Evolutionary conservation across 1,140 invertebrate genomes (phyloP).

Genomic region (Atta texana): DNA sequence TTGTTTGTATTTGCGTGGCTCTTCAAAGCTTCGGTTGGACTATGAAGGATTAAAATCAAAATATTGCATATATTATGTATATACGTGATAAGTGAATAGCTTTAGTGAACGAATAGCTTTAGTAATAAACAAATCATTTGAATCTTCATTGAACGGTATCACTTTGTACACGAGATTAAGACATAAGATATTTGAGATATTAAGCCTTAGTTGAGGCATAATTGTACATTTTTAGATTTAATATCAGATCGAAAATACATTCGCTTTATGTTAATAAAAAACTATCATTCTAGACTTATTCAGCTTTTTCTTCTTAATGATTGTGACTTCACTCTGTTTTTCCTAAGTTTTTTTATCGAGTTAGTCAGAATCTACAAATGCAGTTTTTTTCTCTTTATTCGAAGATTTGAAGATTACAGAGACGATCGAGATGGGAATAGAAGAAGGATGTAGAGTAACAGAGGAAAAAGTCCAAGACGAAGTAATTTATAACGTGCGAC

Average conservation of each 20-base stretch:
- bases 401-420: not conserved
- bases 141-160: not conserved
- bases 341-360: not conserved
- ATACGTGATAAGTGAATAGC: not conserved
- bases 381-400: not conserved
- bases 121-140: not conserved
- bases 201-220: not conserved
- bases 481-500: slow-evolving; percentile 79
- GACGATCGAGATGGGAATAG: not conserved
- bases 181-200: not conserved
- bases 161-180: not conserved
- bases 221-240: slow-evolving; percentile 6
- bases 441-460: slow-evolving; percentile 13
- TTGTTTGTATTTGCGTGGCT: too few relatives aligned
- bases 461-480: slow-evolving; percentile 59
- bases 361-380: not conserved
- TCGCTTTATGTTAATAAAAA: not conserved
- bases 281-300: not conserved
- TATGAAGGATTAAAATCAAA: not conserved
- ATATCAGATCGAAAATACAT: not conserved
- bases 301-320: not conserved
- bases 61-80: not conserved
- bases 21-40: too few relatives aligned
- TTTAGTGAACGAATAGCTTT: not conserved
- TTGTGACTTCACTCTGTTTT: not conserved